phyloP scores from a whole-genome alignment of 2,113 vertebrate genomes.

The Ursus arctos region DNA sequence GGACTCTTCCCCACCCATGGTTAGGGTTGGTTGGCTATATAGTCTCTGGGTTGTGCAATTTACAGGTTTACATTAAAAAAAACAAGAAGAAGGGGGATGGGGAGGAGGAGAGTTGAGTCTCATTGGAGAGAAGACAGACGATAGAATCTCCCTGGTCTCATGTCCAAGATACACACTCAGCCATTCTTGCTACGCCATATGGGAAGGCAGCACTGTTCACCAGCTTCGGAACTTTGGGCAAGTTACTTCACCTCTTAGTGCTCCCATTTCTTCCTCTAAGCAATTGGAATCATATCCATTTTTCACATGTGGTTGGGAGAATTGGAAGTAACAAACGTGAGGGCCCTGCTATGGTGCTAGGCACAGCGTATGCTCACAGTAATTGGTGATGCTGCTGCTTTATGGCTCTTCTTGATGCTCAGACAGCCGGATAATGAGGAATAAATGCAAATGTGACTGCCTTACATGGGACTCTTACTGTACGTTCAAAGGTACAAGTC shows the following conservation, averaged over 20 bases:
- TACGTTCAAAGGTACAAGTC: neutral
- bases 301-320: neutral
- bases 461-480: neutral
- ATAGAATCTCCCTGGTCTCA: neutral
- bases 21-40: neutral
- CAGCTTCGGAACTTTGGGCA: neutral
- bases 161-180: neutral
- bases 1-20: neutral
- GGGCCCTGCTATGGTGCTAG: fast-evolving
- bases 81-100: neutral
- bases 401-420: neutral
- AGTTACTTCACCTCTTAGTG: neutral
- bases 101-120: neutral
- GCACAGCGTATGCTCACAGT: neutral
- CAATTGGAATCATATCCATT: neutral
- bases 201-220: neutral
- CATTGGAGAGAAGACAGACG: neutral
- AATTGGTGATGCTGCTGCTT: neutral
- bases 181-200: fast-evolving
- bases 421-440: neutral
- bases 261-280: neutral
- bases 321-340: neutral
- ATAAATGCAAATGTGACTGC: neutral
- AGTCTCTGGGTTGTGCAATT: neutral
- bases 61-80: neutral